Evolutionary conservation across 2,797 vertebrate species (phyloP).

Genomic region (Enteromius fasciolatus): DNA sequence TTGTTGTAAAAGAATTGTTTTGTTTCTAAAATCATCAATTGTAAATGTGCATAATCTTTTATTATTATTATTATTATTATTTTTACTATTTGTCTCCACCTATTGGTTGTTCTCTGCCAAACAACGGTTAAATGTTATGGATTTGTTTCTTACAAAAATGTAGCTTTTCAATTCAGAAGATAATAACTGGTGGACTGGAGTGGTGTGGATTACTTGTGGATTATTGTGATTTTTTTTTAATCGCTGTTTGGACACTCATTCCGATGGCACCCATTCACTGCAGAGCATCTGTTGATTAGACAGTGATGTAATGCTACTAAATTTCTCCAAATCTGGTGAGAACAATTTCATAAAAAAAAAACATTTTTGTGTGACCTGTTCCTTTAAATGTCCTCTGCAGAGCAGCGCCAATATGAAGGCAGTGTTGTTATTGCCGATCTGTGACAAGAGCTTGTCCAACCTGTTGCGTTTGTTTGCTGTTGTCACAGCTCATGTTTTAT

Average conservation of each 20-base stretch:
- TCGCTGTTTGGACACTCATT: not conserved
- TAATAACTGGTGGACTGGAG: not conserved
- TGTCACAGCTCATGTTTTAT: not conserved
- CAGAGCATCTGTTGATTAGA: not conserved
- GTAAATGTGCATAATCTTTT: no score
- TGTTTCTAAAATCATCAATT: not conserved
- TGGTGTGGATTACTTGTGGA: not conserved
- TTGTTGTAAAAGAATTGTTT: not conserved
- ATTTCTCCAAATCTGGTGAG: not conserved
- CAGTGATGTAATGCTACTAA: not conserved
- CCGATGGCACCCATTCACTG: not conserved
- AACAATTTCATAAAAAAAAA: not conserved
- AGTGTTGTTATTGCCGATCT: constrained; percentile 3
- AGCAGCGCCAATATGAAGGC: not conserved
- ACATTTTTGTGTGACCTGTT: not conserved
- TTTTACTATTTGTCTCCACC: not conserved
- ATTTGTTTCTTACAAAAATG: not conserved
- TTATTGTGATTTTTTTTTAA: not conserved
- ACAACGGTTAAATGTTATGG: not conserved
- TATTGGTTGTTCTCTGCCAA: not conserved
- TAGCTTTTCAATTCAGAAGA: not conserved
- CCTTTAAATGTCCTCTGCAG: not conserved
- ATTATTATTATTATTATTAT: no score
- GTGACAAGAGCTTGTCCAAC: constrained; percentile 27
- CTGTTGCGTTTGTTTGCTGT: constrained; percentile 49